Conservation (phyloP, 2,797 vertebrate species). For the Pangasius krempfi region DNA sequence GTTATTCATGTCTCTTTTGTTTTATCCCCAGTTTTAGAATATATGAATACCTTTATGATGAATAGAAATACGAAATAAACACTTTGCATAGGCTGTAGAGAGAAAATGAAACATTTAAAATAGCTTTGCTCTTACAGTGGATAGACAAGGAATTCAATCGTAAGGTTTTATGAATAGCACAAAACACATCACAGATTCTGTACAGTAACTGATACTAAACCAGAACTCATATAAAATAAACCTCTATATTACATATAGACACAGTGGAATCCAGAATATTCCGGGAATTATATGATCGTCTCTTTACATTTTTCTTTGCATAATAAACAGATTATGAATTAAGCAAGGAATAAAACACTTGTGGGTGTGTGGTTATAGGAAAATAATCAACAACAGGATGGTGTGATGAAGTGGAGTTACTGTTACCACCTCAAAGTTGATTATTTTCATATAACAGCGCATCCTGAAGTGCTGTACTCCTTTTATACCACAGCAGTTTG, state of each 20-base stretch:
- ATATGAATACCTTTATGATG: neutral
- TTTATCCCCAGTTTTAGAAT: slow-evolving; percentile 35
- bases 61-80: neutral
- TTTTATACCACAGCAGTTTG: neutral
- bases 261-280: neutral
- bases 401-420: neutral
- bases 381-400: neutral
- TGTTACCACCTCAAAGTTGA: too few relatives aligned
- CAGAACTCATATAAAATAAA: neutral
- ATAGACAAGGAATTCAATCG: neutral
- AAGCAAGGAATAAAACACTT: neutral
- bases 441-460: neutral
- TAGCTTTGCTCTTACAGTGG: neutral
- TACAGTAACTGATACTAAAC: neutral
- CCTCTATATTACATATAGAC: neutral
- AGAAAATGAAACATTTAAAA: neutral
- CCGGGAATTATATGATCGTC: too few relatives aligned
- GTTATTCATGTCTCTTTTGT: slow-evolving; percentile 36
- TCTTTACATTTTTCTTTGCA: neutral
- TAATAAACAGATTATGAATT: neutral
- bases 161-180: neutral
- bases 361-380: neutral
- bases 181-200: neutral
- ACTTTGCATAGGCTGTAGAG: neutral
- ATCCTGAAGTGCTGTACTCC: neutral